A percentile compares a stretch with the other conserved stretches of the same genome.
Evolutionary conservation across 2,113 vertebrate species (phyloP).

Genomic region (Helogale parvula): DNA sequence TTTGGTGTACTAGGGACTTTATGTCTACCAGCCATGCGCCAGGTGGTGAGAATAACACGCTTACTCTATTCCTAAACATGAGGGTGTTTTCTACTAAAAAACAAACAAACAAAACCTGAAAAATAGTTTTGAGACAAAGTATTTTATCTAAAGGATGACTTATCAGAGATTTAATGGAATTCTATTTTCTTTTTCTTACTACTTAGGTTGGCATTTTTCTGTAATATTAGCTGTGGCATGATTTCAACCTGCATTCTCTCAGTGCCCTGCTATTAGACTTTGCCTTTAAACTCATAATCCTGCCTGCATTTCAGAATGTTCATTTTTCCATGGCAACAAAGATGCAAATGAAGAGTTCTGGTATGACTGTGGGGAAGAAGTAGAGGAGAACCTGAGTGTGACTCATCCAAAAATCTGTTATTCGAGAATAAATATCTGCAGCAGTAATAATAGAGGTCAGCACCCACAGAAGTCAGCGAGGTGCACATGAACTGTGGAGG

Average conservation of each 20-base stretch:
- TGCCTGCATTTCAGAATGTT: conserved; percentile 60
- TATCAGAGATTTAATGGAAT: conserved; percentile 23
- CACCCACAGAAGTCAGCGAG: not conserved
- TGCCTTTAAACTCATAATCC: conserved; percentile 46
- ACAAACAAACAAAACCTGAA: not conserved
- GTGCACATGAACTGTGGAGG: not conserved
- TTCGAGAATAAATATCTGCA: conserved; percentile 51
- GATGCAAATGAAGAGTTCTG: conserved; percentile 39
- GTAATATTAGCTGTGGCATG: not conserved
- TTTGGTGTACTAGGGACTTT: conserved; percentile 36
- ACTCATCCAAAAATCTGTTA: conserved; percentile 39
- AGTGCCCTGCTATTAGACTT: conserved; percentile 19
- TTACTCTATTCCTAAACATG: conserved; percentile 24
- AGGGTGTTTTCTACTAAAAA: conserved; percentile 29
- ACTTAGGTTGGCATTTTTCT: conserved; percentile 29
- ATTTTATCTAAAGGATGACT: not conserved
- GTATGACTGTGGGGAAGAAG: conserved; percentile 16
- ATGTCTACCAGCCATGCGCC: not conserved
- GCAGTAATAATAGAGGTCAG: not conserved
- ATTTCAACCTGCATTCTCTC: conserved; percentile 42
- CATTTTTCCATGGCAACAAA: conserved; percentile 67
- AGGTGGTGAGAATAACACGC: conserved; percentile 12
- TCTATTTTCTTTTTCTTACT: conserved; percentile 11
- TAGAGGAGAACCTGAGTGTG: conserved; percentile 50
- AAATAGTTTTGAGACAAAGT: conserved; percentile 22